Percentiles rank a stretch among this genome's conserved stretches.
These are phyloP conservation scores for Petroica traversi DNA, from an alignment of 2,113 vertebrate species.

Conservation along the genomic window DNA sequence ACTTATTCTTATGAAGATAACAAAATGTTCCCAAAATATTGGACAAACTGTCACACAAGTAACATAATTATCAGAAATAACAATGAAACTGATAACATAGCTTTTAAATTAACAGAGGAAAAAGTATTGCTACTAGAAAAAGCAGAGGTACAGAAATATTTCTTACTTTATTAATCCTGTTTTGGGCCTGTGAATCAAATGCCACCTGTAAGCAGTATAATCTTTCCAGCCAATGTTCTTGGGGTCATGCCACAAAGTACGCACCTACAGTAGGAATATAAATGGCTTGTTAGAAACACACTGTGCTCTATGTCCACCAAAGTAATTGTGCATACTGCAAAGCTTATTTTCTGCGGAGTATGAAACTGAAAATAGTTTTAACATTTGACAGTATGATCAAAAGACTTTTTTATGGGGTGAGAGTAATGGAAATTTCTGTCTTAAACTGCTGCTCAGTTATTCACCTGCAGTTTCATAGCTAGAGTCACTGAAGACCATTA, in stretches of 20 bases:
- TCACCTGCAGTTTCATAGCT: background rate
- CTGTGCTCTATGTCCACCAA: accelerated
- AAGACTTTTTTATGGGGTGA: background rate
- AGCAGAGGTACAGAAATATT: background rate
- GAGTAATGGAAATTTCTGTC: background rate
- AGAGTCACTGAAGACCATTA: background rate
- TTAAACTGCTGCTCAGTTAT: background rate
- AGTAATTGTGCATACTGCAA: background rate
- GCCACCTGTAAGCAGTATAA: conserved; percentile 98
- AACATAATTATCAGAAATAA: background rate
- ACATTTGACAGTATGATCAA: background rate
- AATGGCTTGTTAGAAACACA: background rate
- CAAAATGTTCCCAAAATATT: background rate
- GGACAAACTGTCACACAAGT: background rate
- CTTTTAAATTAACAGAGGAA: background rate
- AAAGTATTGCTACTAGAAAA: background rate
- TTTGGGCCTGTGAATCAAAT: conserved; percentile 95
- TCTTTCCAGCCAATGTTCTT: conserved; percentile 98
- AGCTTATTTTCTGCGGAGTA: background rate
- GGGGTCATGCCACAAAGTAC: conserved; percentile 95
- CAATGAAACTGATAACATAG: background rate
- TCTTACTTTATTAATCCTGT: conserved; percentile 94
- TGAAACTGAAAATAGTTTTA: background rate
- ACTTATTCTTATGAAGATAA: background rate
- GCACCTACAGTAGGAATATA: conserved; percentile 78